Evolutionary conservation across 37 sponge, comb jelly and placozoan species (phyloP), one percentile per base, ranked within the genome.

Genomic region (Hexactinellida sp.): DNA sequence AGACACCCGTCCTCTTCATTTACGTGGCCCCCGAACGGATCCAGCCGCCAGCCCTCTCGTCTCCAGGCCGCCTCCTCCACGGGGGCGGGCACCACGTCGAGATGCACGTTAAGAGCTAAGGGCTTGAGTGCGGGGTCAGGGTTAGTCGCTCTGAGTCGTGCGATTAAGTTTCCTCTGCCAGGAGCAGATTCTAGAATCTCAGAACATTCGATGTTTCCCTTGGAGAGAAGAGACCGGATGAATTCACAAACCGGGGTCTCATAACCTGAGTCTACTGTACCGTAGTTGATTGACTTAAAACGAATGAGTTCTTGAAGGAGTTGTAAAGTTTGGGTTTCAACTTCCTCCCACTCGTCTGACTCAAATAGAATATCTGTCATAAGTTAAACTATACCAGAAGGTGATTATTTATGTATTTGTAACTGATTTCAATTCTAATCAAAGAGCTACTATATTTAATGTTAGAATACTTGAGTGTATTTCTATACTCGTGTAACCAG

Each of bases 1-100:
- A 94, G 85, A 84, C 94, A 94, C 24, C 90, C 94, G 51, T 94
- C 94, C 83, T 90, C 94, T 76, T 91, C 90, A 71, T 94, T 90
- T 21, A 94, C 91, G 71, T 86, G 88, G 0, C 86, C 94, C 35
- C 89, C 90, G 38, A 85, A 94, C 0, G 94, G 94, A 36, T 89
- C 83, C 63, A 91, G 90, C 85, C 90, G 91, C 94, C 94, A 94
- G 19, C 94, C 94, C 36, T 87, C 88, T 30, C 63, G 86, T 54
- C 87, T 86, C 94, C 94, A 94, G 71, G 90, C 84, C 37, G 90
- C 92, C 54, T 87, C 90, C 47, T 41, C 47, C 13, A 41, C 47
- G 0, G 94, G 94, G 30, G 94, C 94, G 25, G 82, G 85, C 23
- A 94, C 94, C 0, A 90, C 90, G 86, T 94, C 94, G 36, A 94